Evolutionary conservation across 2,113 vertebrate genomes (phyloP), one percentile per base, ranked within the genome.

Genomic region (Sorex araneus): DNA sequence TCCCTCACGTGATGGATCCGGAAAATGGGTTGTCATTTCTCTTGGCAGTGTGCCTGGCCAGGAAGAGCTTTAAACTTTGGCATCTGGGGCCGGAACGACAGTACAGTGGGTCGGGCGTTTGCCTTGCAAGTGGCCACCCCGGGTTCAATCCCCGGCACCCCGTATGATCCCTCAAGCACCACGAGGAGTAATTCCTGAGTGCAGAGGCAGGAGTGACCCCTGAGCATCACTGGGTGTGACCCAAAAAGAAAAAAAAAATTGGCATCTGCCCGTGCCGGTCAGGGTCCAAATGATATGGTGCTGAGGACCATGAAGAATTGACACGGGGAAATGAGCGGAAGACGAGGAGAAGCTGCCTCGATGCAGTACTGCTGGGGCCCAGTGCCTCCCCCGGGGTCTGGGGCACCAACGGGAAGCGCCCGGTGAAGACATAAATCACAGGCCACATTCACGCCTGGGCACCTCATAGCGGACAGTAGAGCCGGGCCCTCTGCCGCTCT

Each of bases 401-500:
- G 84, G 75, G 34, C 71, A 27, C 67, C 8, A 7, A 82, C 50
- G 73, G 34, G 47, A 79, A 70, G 15, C 19, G 23, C 21, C 70
- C 40, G 73, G 76, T 50, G 69, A 34, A 64, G 23, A 67, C 36
- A 87, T 90, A 77, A 97, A 95, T 94, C 93, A 91, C 1, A 8
- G 47, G 27, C 9, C 13, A 28, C 63, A 30, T 67, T 91, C 43
- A 70, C 71, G 74, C 75, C 57, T 6, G 57, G 21, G 3, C 15
- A 2, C 57, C 23, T 23, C 57, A 23, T 23, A 3, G 18, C 21
- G 8, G 57, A 23, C 18, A 19, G 21, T 19, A 23, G 21, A 23
- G 57, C 15, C 23, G 57, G 57, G 57, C 18, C 4, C 57, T 60
- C 57, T 15, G 13, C 54, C 15, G 18, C 21, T 21, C 21, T 8